Evolutionary conservation across 2,113 vertebrate genomes (phyloP), one percentile per base, ranked within the genome.

Genomic region (Perccottus glenii): DNA sequence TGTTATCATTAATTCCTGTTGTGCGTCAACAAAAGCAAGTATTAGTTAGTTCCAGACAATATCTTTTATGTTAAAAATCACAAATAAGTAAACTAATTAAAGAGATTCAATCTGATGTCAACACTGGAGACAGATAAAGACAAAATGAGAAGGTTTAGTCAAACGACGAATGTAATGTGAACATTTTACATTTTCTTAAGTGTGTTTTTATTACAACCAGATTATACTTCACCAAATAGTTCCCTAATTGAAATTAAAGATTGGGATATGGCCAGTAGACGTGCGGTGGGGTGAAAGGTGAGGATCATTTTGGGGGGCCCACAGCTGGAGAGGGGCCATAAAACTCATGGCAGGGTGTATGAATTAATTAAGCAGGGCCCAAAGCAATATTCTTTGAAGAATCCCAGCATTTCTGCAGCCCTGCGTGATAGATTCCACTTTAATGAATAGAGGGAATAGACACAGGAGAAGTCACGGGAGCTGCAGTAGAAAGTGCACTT

Each of bases 351-450:
- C 70, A 68, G 79, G 77, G 81, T 84, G 80, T 51, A 77, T 83
- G 82, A 89, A 89, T 89, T 88, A 88, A 88, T 89, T 89, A 87
- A 78, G 75, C 71, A 47, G 71, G 78, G 74, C 81, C 76, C 80
- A 82, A 50, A 87, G 78, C 75, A 88, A 85, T 87, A 82, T 82
- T 67, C 72, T 80, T 84, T 72, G 57, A 84, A 56, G 77, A 48
- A 47, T 85, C 81, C 79, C 79, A 71, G 71, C 77, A 81, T 85
- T 85, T 71, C 65, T 70, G 35, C 71, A 67, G 67, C 67, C 64
- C 81, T 73, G 76, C 44, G 10, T 83, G 81, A 84, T 79, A 76
- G 78, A 79, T 60, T 77, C 48, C 12, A 36, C 69, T 80, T 82
- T 87, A 88, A 88, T 87, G 85, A 89, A 85, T 72, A 74, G 71